These are phyloP conservation scores for Petrolisthes manimaculis DNA, from an alignment of 2,888 invertebrate species.

Conservation along the genomic window DNA sequence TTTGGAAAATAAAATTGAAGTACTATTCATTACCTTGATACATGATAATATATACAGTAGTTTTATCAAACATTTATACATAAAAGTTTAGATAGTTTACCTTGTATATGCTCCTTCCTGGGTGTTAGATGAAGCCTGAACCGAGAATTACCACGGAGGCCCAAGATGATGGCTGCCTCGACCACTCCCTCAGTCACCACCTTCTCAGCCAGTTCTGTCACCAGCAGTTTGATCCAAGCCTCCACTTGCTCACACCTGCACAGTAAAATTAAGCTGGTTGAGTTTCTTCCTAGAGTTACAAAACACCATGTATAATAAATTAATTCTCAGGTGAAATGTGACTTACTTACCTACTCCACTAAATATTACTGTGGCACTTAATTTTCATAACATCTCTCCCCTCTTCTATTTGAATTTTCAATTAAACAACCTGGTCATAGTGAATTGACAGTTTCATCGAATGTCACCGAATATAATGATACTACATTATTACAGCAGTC, in stretches of 20 bases:
- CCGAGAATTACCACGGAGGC: neutral
- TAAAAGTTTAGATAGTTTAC: neutral
- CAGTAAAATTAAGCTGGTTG: neutral
- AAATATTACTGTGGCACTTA: neutral
- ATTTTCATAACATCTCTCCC: neutral
- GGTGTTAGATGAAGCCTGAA: neutral
- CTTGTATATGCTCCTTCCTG: neutral
- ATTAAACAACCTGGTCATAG: neutral
- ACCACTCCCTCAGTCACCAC: constrained; percentile 11
- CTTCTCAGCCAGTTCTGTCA: neutral
- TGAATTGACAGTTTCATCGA: too few relatives aligned
- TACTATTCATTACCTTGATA: too few relatives aligned
- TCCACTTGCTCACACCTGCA: constrained; percentile 13
- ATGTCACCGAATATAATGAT: too few relatives aligned
- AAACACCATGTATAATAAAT: neutral
- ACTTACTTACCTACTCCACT: too few relatives aligned
- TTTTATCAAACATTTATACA: too few relatives aligned
- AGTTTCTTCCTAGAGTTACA: neutral
- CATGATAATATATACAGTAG: too few relatives aligned
- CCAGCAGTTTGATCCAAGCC: constrained; percentile 5
- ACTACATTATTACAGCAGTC: too few relatives aligned
- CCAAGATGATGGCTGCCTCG: constrained; percentile 18
- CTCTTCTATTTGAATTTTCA: neutral
- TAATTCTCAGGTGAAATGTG: neutral
- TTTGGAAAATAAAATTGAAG: too few relatives aligned